Percentiles rank a stretch among this genome's conserved stretches.
These are phyloP conservation scores for Cosmia pyralina DNA, from an alignment of 2,888 invertebrate species.

Conservation along the genomic window DNA sequence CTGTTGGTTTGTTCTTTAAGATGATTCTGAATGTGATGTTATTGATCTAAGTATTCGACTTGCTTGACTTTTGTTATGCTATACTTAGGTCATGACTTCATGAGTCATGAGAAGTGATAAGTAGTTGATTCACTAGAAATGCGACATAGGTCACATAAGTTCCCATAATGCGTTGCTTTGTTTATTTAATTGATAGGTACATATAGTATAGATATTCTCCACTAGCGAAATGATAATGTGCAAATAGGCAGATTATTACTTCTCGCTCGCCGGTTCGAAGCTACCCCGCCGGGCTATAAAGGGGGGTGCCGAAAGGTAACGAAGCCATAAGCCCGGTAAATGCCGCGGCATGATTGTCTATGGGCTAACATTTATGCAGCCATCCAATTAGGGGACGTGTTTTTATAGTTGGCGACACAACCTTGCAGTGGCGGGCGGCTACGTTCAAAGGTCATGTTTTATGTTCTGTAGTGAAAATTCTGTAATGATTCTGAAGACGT, in stretches of 20 bases:
- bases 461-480: too few species aligned
- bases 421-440: slow-evolving; percentile 53
- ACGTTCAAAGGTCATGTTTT: too few species aligned
- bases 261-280: slow-evolving; percentile 1
- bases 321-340: slow-evolving; percentile 77
- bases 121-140: neutral
- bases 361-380: slow-evolving; percentile 82
- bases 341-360: slow-evolving; percentile 82
- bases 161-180: neutral
- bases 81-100: neutral
- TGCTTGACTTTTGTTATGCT: neutral
- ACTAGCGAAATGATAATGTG: slow-evolving; percentile 25
- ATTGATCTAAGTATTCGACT: neutral
- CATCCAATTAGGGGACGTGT: slow-evolving; percentile 82
- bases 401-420: slow-evolving; percentile 58
- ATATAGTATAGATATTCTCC: neutral
- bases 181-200: neutral
- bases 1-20: neutral
- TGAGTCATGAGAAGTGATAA: neutral
- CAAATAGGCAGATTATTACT: slow-evolving; percentile 43
- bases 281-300: slow-evolving; percentile 67
- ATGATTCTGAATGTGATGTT: neutral
- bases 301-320: slow-evolving; percentile 74
- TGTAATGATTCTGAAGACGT: too few species aligned
- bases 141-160: neutral